Base-by-base conservation (phyloP, 2,113 vertebrate genomes). In the Eclectus roratus region DNA sequence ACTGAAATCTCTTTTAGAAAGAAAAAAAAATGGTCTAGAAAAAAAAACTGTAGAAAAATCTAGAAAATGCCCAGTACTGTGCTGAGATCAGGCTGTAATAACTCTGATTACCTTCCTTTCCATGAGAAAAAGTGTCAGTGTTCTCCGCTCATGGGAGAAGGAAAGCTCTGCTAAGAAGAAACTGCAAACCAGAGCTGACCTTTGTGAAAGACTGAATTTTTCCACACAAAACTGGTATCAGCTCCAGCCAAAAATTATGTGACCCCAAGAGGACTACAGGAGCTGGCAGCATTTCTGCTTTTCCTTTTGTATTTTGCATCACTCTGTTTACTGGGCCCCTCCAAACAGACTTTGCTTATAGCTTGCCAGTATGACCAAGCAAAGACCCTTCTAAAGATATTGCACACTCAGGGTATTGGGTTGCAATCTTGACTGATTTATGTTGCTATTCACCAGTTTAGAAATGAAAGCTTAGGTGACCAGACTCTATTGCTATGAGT, bases 321-420 rank as follows among this genome's bases (percentile, higher is more conserved):
- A 13, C 47, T 28, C 27, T 80, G 33, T 61, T 61, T 80, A 17
- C 33, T 63, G 53, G 72, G 37, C 65, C 31, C 17, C 60, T 63
- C 15, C 13, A 73, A 92, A 56, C 60, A 46, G 41, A 27, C 11
- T 60, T 60, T 61, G 39, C 55, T 81, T 78, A 29, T 33, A 47
- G 27, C 13, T 47, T 74, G 49, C 49, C 49, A 29, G n/a, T 43
- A 55, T 47, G 53, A 76, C 47, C 37, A n/a, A 71, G 55, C 43
- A 81, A 80, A 82, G n/a, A 27, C 58, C 49, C 44, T 53, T 6
- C 61, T 58, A 17, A 73, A 88, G 80, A 31, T 44, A n/a, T 61
- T 52, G 18, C 7, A 37, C 8, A 2, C 18, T 17, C 8, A 37
- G 13, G 14, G 17, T 72, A 16, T 29, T 0, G 1, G 1, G 18